Conservation (phyloP, 92 coral and sea anemone species). For the Zoanthus gigantus region DNA sequence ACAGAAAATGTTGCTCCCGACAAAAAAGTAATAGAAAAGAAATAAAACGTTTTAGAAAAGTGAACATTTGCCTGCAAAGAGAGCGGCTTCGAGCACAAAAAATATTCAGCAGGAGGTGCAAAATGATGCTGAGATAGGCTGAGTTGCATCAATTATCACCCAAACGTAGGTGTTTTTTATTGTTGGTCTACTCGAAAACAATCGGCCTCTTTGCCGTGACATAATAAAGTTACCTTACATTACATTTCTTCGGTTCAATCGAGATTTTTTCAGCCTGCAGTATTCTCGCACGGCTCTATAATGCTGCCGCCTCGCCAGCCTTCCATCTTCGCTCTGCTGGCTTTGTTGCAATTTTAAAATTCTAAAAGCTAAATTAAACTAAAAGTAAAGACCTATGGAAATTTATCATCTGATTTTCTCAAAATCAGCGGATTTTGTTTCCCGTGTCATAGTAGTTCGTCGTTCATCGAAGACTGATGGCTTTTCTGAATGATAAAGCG, state of each 20-base stretch:
- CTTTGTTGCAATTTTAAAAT: neutral
- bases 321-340: neutral
- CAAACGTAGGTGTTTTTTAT: neutral
- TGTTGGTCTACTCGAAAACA: neutral
- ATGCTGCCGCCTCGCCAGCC: neutral
- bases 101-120: no score
- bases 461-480: neutral
- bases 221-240: no score
- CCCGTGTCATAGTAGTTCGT: slow-evolving; percentile 12
- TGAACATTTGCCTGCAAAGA: no score
- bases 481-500: neutral
- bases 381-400: neutral
- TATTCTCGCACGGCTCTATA: no score
- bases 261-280: no score
- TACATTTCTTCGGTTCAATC: no score
- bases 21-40: no score
- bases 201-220: neutral
- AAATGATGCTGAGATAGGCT: no score
- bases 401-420: neutral
- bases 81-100: no score
- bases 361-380: neutral
- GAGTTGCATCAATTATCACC: no score
- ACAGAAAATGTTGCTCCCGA: no score
- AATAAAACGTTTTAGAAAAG: no score
- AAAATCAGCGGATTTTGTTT: slow-evolving; percentile 2